phyloP scores from a whole-genome alignment of 2,888 invertebrate species.

The Myathropa florea region DNA sequence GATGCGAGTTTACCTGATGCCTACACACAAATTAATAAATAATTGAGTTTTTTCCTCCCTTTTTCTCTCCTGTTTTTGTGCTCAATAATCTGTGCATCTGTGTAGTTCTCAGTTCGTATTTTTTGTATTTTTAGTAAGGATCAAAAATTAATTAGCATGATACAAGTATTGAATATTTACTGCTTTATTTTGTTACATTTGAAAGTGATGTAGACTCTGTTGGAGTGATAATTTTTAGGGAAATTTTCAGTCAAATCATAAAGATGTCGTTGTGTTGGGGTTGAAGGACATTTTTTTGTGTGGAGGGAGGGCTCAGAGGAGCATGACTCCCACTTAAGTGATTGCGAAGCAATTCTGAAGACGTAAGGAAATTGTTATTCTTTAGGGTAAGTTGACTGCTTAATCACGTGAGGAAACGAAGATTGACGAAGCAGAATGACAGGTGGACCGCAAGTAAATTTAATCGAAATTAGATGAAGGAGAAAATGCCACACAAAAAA shows the following conservation, averaged over 20 bases:
- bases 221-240: too few relatives aligned
- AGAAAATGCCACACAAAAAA: not conserved
- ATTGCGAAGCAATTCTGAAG: not conserved
- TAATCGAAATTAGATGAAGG: not conserved
- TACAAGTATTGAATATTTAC: not conserved
- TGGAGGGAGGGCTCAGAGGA: not conserved
- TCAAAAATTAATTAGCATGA: not conserved
- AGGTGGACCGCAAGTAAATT: not conserved
- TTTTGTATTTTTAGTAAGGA: not conserved
- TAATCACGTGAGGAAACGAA: not conserved
- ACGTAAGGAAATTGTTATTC: not conserved
- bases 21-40: not conserved
- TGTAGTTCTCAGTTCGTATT: not conserved
- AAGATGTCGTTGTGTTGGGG: not conserved
- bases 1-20: not conserved
- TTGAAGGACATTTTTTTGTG: too few relatives aligned
- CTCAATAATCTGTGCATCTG: not conserved
- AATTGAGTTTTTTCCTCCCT: slow-evolving; percentile 13
- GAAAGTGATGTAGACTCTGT: too few relatives aligned
- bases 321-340: not conserved
- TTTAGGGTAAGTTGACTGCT: not conserved
- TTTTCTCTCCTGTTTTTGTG: not conserved
- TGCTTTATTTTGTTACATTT: too few relatives aligned
- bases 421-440: not conserved
- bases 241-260: too few relatives aligned